Percentiles rank a stretch among this genome's conserved stretches.
phyloP scores from a whole-genome alignment of 2,888 invertebrate genomes.

The Papilio protenor region DNA sequence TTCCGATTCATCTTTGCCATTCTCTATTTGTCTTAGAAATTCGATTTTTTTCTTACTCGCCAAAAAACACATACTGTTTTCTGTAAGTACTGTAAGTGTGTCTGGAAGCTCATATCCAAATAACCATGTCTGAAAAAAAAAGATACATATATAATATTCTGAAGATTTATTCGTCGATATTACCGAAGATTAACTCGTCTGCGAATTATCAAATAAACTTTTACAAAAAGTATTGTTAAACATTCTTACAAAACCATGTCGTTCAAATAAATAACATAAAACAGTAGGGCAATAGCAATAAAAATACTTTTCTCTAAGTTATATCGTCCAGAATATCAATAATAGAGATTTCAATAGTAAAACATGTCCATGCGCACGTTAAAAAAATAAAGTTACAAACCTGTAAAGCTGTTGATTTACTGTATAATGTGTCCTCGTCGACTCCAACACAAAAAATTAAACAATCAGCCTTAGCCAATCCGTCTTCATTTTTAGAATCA shows the following conservation, averaged over 20 bases:
- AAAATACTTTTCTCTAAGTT: background rate
- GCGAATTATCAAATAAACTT: background rate
- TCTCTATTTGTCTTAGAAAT: slow-evolving; percentile 95
- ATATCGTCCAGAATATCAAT: background rate
- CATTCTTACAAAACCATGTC: background rate
- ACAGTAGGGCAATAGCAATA: background rate
- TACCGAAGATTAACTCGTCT: no score
- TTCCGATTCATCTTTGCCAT: slow-evolving; percentile 90
- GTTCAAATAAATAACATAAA: background rate
- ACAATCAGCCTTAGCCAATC: slow-evolving; percentile 94
- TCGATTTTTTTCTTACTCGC: slow-evolving; percentile 99
- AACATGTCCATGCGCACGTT: slow-evolving; percentile 55
- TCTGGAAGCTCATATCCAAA: slow-evolving; percentile 98
- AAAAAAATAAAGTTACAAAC: slow-evolving; percentile 74
- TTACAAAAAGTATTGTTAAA: background rate
- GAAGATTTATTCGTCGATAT: no score
- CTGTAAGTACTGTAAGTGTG: slow-evolving; percentile 95
- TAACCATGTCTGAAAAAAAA: slow-evolving; percentile 92
- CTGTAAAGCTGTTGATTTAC: slow-evolving; percentile 98
- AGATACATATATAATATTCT: slow-evolving; percentile 10
- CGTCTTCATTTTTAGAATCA: slow-evolving; percentile 88
- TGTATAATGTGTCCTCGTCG: slow-evolving; percentile 97
- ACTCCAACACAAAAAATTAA: slow-evolving; percentile 96
- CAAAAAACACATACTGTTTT: slow-evolving; percentile 93
- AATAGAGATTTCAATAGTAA: slow-evolving; percentile 6